A percentile compares a stretch with the other conserved stretches of the same genome.
phyloP scores from a whole-genome alignment of 1,140 invertebrate genomes.

The Pantala flavescens region DNA sequence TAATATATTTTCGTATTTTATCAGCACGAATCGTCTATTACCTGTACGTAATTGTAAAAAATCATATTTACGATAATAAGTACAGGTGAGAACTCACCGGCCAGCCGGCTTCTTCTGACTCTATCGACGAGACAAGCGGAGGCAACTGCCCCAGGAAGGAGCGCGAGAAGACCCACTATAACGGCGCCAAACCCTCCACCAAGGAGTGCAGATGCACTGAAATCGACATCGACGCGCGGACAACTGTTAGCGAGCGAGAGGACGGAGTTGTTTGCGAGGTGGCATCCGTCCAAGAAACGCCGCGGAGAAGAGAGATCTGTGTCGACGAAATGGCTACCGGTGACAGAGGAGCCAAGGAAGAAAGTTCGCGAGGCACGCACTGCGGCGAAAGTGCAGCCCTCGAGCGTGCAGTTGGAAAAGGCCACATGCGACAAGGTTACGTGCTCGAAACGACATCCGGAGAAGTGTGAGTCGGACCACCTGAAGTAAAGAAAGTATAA shows the following conservation, averaged over 20 bases:
- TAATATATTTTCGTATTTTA: too few relatives aligned
- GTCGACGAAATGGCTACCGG: constrained; percentile 27
- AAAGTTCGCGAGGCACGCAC: constrained; percentile 38
- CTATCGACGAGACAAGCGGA: constrained; percentile 38
- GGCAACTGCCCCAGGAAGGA: constrained; percentile 40
- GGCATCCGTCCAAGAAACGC: constrained; percentile 29
- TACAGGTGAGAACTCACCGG: constrained; percentile 34
- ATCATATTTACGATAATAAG: too few relatives aligned
- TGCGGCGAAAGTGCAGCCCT: constrained; percentile 35
- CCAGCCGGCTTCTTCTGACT: constrained; percentile 37
- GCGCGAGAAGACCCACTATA: constrained; percentile 30
- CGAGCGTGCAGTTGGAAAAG: constrained; percentile 37
- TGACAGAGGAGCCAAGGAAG: constrained; percentile 35
- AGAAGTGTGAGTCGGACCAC: constrained; percentile 28
- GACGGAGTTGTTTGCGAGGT: constrained; percentile 26
- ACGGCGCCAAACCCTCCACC: background rate
- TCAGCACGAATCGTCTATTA: too few relatives aligned
- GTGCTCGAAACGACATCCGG: constrained; percentile 38
- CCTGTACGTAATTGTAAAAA: too few relatives aligned
- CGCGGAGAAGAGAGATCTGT: constrained; percentile 22
- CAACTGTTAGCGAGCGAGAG: constrained; percentile 26
- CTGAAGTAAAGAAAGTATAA: constrained; percentile 15
- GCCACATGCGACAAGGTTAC: constrained; percentile 38
- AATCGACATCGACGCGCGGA: constrained; percentile 29
- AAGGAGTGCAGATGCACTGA: constrained; percentile 16